phyloP scores from a whole-genome alignment of 2,797 vertebrate species.

The Acanthurus lineatus region DNA sequence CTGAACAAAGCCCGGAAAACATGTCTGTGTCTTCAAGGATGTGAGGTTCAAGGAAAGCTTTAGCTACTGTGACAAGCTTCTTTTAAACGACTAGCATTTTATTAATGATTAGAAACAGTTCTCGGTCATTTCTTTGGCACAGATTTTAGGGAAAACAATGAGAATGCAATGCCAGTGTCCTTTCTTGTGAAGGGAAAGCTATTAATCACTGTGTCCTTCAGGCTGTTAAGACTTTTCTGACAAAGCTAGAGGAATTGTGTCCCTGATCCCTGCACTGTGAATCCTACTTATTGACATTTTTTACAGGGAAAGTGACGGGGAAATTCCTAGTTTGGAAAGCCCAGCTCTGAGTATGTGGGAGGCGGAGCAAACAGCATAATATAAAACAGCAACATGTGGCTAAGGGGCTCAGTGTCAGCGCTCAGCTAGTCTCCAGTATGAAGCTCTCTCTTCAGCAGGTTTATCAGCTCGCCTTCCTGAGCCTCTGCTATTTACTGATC shows the following conservation, averaged over 20 bases:
- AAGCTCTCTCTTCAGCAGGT: conserved; percentile 40
- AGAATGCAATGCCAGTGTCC: neutral
- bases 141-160: neutral
- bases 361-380: conserved; percentile 54
- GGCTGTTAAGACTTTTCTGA: conserved; percentile 2
- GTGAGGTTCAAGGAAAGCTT: conserved; percentile 6
- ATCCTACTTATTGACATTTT: neutral
- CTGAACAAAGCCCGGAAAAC: conserved; percentile 20
- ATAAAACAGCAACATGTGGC: conserved; percentile 65
- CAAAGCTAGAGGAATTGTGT: conserved; percentile 24
- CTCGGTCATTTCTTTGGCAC: neutral
- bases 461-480: conserved; percentile 56
- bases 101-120: conserved; percentile 1
- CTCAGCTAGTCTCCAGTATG: conserved; percentile 65
- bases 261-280: conserved; percentile 43
- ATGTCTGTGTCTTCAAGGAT: neutral
- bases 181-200: neutral
- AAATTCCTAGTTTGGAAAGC: conserved; percentile 81
- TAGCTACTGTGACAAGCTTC: neutral
- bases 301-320: conserved; percentile 49
- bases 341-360: conserved; percentile 44
- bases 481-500: conserved; percentile 63
- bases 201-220: conserved; percentile 36
- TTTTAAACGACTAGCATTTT: neutral
- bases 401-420: conserved; percentile 45